Conservation (phyloP, 2,113 vertebrate species). For the Monopterus albus region DNA sequence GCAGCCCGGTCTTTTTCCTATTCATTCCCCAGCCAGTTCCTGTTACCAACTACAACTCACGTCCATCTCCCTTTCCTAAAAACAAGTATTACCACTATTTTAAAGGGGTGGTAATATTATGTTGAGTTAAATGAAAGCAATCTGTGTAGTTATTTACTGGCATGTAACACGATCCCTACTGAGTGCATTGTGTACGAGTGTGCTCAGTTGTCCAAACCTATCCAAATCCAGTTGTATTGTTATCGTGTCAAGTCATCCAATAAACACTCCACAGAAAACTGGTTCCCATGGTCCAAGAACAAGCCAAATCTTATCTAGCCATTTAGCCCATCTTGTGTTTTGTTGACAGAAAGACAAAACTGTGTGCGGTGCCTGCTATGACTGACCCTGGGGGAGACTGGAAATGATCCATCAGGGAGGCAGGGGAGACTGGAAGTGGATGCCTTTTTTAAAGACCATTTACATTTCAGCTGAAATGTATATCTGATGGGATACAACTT, state of each 20-base stretch:
- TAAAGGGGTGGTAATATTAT: constrained; percentile 21
- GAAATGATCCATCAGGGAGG: constrained; percentile 15
- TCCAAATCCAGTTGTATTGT: constrained; percentile 25
- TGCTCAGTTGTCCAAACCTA: background rate
- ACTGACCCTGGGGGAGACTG: constrained; percentile 58
- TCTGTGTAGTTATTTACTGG: constrained; percentile 33
- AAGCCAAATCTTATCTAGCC: constrained; percentile 60
- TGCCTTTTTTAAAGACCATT: constrained; percentile 6
- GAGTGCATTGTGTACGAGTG: background rate
- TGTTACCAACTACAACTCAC: constrained; percentile 18
- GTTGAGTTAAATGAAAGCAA: constrained; percentile 29
- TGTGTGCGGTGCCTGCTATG: constrained; percentile 19
- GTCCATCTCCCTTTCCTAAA: constrained; percentile 7
- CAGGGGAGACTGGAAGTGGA: constrained; percentile 52
- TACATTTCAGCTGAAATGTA: constrained; percentile 7
- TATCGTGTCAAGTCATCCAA: constrained; percentile 30
- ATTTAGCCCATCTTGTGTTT: constrained; percentile 38
- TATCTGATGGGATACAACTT: background rate
- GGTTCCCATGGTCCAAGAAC: constrained; percentile 49
- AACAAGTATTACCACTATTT: constrained; percentile 30
- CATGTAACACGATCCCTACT: constrained; percentile 20
- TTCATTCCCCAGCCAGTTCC: constrained; percentile 41
- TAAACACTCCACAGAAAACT: constrained; percentile 18
- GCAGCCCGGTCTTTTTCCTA: constrained; percentile 32
- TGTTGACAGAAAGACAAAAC: constrained; percentile 68